These are phyloP conservation scores for Rhodinocichla rosea DNA, from an alignment of 2,113 vertebrate genomes.

Conservation along the genomic window DNA sequence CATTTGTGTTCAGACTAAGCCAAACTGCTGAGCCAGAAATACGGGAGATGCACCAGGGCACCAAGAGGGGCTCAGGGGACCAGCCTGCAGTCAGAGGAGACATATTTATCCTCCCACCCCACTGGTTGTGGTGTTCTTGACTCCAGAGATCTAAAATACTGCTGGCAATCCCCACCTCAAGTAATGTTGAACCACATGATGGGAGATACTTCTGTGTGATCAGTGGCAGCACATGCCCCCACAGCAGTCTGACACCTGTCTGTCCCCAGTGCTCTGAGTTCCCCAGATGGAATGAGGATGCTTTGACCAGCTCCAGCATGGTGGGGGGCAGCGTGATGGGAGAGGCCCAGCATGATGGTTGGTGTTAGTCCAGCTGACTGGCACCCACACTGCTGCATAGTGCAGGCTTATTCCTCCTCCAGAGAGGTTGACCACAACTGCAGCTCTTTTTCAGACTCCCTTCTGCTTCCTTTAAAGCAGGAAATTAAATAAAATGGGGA, in stretches of 20 bases:
- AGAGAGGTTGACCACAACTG: fast-evolving
- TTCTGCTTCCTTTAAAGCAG: not conserved
- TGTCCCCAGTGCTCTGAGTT: not conserved
- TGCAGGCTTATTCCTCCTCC: not conserved
- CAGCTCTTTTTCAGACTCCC: not conserved
- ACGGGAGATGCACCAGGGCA: fast-evolving
- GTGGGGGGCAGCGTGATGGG: fast-evolving
- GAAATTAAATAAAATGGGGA: not conserved
- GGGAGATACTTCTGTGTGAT: not conserved
- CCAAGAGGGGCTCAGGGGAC: not conserved
- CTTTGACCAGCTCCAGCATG: not conserved
- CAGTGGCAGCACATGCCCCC: fast-evolving
- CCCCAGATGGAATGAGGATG: not conserved
- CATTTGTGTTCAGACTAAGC: not conserved
- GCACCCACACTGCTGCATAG: not conserved
- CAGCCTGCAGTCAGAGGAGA: not conserved
- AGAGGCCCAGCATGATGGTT: fast-evolving
- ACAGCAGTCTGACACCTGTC: not conserved
- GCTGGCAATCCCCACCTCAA: fast-evolving
- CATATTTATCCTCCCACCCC: fast-evolving
- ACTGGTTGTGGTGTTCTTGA: not conserved
- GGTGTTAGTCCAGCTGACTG: not conserved
- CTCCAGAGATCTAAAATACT: not conserved
- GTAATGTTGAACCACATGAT: fast-evolving
- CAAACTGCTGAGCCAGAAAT: not conserved